Percentiles rank a stretch among this genome's conserved stretches.
Conservation (phyloP, 2,113 vertebrate species). For the Vicugna pacos region DNA sequence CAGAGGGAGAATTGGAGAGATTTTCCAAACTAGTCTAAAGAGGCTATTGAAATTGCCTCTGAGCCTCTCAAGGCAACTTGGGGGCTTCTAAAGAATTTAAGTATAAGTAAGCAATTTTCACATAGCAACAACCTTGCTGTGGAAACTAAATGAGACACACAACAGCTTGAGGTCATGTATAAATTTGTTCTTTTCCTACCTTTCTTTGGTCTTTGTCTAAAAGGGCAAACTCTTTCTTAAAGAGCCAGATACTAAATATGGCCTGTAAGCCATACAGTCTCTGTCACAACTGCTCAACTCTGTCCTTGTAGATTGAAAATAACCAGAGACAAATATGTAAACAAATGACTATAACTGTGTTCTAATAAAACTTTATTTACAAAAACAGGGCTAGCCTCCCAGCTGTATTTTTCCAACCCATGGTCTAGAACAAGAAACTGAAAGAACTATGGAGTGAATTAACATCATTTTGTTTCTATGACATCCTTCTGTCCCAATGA, state of each 20-base stretch:
- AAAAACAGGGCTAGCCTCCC: neutral
- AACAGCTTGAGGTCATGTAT: constrained; percentile 29
- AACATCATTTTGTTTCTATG: neutral
- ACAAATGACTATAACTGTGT: neutral
- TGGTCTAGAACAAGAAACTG: constrained; percentile 20
- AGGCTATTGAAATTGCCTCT: constrained; percentile 68
- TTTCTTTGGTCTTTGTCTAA: constrained; percentile 63
- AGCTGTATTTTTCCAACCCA: neutral
- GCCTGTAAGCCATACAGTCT: neutral
- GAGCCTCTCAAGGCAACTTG: constrained; percentile 44
- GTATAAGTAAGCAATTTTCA: constrained; percentile 79
- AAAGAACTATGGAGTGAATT: neutral
- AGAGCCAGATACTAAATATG: constrained; percentile 20
- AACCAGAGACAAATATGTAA: neutral
- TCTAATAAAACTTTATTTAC: constrained; percentile 74
- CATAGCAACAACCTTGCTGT: constrained; percentile 76
- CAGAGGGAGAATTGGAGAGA: constrained; percentile 69
- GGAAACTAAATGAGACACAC: constrained; percentile 63
- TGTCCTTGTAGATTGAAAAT: neutral
- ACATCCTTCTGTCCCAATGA: neutral
- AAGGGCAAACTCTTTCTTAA: constrained; percentile 53
- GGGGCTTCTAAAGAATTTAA: constrained; percentile 70
- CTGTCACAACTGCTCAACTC: neutral
- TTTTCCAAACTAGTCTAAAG: constrained; percentile 71
- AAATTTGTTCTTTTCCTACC: constrained; percentile 59